Evolutionary conservation across 2,113 vertebrate species (phyloP).

Genomic region (Scytalopus superciliaris): DNA sequence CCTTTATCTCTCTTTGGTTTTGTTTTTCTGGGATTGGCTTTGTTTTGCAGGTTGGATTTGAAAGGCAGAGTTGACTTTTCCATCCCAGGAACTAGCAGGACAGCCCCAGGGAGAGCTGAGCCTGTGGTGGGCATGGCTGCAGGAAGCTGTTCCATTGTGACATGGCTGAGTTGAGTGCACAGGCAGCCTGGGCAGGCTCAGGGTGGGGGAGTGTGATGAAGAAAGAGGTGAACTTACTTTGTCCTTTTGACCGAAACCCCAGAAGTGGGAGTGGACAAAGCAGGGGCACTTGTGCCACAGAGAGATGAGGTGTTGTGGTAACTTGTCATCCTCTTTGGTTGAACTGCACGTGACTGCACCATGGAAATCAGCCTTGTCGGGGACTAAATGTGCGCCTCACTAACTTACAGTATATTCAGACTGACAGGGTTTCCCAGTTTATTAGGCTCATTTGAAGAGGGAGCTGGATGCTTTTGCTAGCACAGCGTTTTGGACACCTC

Average conservation of each 20-base stretch:
- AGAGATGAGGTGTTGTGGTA: background rate
- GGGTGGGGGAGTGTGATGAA: background rate
- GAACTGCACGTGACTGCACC: background rate
- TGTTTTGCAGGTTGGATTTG: background rate
- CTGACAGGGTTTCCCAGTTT: conserved; percentile 36
- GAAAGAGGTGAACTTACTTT: background rate
- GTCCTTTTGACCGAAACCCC: background rate
- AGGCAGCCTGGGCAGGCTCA: background rate
- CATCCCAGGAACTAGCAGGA: background rate
- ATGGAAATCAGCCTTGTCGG: background rate
- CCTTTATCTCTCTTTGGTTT: background rate
- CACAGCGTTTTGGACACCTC: background rate
- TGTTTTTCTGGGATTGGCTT: background rate
- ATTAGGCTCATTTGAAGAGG: conserved; percentile 28
- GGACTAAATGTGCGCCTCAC: background rate
- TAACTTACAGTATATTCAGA: background rate
- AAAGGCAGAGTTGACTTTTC: background rate
- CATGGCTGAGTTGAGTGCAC: fast-evolving
- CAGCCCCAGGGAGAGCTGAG: background rate
- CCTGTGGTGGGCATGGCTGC: background rate
- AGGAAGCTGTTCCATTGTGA: background rate
- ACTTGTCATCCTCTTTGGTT: background rate
- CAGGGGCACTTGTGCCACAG: background rate
- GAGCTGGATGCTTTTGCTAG: conserved; percentile 25
- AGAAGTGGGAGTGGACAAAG: background rate